Conservation (phyloP, 2,888 invertebrate species). For the Pristionchus arcanus region DNA sequence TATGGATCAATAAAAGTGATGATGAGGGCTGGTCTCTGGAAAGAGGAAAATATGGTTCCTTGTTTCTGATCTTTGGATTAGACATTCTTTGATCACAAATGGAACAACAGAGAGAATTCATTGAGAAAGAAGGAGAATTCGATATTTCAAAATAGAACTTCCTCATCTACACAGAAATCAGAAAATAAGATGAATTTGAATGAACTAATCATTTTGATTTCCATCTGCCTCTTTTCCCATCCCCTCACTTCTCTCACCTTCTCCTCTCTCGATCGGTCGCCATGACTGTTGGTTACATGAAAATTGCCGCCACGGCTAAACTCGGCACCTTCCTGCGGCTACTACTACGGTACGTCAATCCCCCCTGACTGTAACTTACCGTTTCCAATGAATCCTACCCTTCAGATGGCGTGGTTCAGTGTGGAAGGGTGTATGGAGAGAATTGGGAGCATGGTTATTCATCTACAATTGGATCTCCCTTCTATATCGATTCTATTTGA, state of each 20-base stretch:
- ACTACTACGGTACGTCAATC: constrained; percentile 35
- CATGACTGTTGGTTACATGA: constrained; percentile 72
- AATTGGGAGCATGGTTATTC: constrained; percentile 64
- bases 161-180: background rate
- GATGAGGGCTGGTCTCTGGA: background rate
- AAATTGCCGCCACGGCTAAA: constrained; percentile 66
- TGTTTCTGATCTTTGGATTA: constrained; percentile 31
- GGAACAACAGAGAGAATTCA: background rate
- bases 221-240: background rate
- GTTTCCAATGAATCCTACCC: background rate
- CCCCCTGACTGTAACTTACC: background rate
- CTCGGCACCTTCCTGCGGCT: constrained; percentile 60
- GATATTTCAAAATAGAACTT: background rate
- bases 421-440: constrained; percentile 69
- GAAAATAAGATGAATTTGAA: background rate
- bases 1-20: background rate
- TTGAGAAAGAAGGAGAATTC: background rate
- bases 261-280: background rate
- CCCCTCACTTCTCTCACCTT: background rate
- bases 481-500: constrained; percentile 47
- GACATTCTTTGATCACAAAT: background rate
- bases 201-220: background rate
- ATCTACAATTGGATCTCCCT: constrained; percentile 61
- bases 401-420: constrained; percentile 70
- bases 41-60: background rate